A percentile compares a stretch with the other conserved stretches of the same genome.
Evolutionary conservation across 2,888 invertebrate species (phyloP).

Genomic region (Temnothorax unifasciatus): DNA sequence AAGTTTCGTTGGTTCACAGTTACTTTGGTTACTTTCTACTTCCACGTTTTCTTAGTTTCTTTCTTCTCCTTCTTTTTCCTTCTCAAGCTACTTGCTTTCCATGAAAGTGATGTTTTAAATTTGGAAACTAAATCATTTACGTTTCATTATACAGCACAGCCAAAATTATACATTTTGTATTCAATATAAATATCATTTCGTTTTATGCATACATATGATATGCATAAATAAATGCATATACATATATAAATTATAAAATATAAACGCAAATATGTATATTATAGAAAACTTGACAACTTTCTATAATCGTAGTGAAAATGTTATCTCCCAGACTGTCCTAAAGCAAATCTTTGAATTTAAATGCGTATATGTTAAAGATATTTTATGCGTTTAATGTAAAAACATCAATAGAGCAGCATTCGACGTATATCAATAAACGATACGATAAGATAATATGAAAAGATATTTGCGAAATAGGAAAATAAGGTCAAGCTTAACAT

Average conservation of each 20-base stretch:
- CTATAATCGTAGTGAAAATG: background rate
- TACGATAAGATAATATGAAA: background rate
- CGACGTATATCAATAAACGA: background rate
- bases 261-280: background rate
- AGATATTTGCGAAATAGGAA: background rate
- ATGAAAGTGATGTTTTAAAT: conserved; percentile 11
- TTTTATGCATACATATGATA: background rate
- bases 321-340: background rate
- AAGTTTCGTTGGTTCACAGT: conserved; percentile 40
- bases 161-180: background rate
- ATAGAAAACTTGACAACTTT: background rate
- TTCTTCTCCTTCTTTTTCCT: background rate
- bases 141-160: background rate
- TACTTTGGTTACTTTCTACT: conserved; percentile 36
- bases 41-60: background rate
- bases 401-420: background rate
- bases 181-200: background rate
- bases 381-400: background rate
- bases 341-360: background rate
- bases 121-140: background rate
- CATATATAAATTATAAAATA: background rate
- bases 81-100: background rate
- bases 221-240: conserved; percentile 3
- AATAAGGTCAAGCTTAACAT: background rate
- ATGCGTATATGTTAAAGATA: background rate